phyloP scores from a whole-genome alignment of 2,888 invertebrate genomes.

The Mycalesis mineus region DNA sequence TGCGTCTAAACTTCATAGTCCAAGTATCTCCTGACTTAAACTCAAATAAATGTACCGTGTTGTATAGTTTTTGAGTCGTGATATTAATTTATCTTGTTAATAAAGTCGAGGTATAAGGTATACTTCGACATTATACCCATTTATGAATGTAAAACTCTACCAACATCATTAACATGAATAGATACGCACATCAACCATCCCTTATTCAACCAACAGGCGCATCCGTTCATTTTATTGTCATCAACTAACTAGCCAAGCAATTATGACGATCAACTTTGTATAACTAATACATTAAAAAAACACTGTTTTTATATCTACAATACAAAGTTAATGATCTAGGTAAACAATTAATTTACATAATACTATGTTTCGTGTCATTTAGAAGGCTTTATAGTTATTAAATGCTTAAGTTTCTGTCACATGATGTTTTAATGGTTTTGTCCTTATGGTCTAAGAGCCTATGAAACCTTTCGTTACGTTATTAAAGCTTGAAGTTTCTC shows the following conservation, averaged over 20 bases:
- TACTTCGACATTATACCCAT: too few species aligned
- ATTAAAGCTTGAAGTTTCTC: too few species aligned
- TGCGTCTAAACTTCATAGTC: too few species aligned
- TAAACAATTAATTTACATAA: not conserved
- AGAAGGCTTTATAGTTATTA: not conserved
- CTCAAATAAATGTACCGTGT: too few species aligned
- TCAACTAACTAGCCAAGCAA: not conserved
- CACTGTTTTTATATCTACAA: not conserved
- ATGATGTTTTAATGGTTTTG: too few species aligned
- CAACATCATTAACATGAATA: not conserved
- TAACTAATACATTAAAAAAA: not conserved
- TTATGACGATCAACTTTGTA: not conserved
- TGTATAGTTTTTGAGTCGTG: too few species aligned
- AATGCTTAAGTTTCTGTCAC: not conserved
- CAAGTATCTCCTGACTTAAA: too few species aligned
- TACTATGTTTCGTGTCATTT: not conserved
- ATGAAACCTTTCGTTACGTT: too few species aligned
- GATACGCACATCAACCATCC: not conserved
- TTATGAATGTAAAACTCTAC: not conserved
- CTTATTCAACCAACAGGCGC: not conserved
- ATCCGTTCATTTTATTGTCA: conserved; percentile 1
- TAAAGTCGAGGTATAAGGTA: too few species aligned
- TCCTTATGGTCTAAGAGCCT: too few species aligned
- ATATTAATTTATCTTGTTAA: too few species aligned
- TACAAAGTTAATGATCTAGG: not conserved